Conservation (phyloP, 2,888 invertebrate species). For the Eilema caniola region DNA sequence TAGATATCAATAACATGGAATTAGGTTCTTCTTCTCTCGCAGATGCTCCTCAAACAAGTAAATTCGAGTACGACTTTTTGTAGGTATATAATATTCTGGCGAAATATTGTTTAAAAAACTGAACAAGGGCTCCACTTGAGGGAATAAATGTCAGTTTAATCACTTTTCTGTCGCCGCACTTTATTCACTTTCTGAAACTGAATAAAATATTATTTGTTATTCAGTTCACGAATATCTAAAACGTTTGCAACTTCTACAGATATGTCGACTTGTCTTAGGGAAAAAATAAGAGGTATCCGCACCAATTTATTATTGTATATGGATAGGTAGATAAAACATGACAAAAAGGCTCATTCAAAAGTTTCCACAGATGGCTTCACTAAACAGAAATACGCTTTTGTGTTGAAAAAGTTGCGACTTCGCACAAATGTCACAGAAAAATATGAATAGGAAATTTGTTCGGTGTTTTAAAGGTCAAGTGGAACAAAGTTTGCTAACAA, state of each 20-base stretch:
- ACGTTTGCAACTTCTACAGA: too few species aligned
- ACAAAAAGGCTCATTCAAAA: background rate
- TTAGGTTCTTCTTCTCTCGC: background rate
- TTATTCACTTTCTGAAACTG: too few species aligned
- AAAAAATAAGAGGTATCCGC: background rate
- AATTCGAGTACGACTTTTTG: too few species aligned
- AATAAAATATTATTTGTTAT: too few species aligned
- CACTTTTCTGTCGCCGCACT: too few species aligned
- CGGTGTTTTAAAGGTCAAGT: background rate
- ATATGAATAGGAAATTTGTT: background rate
- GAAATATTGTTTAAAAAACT: too few species aligned
- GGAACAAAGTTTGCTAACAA: background rate
- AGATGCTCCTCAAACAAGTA: background rate
- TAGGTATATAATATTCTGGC: too few species aligned
- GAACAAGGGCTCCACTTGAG: too few species aligned
- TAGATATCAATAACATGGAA: background rate
- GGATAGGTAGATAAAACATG: background rate
- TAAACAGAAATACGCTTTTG: background rate
- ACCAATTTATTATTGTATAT: background rate
- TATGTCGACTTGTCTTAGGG: too few species aligned
- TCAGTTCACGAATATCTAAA: too few species aligned
- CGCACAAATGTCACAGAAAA: constrained; percentile 4
- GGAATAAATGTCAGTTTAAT: too few species aligned
- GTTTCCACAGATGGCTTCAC: background rate
- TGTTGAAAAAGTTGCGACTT: background rate